Conservation (phyloP, 2,113 vertebrate genomes). For the Epinephelus moara region DNA sequence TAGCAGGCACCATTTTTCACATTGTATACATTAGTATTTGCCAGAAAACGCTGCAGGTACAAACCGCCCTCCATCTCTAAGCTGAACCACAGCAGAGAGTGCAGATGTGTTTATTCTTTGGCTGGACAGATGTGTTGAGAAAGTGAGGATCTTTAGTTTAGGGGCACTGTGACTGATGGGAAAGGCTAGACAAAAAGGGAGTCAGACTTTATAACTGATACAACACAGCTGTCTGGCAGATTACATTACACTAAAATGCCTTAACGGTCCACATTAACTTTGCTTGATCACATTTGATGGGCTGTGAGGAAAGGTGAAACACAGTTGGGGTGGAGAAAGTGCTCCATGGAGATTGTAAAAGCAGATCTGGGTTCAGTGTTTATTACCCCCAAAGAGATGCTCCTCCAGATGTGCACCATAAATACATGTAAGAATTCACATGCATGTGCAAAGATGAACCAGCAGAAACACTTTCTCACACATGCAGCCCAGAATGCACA, state of each 20-base stretch:
- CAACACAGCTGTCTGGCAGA: constrained; percentile 67
- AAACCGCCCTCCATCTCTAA: constrained; percentile 11
- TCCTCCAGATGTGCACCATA: constrained; percentile 58
- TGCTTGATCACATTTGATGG: constrained; percentile 39
- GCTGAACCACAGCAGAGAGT: constrained; percentile 7
- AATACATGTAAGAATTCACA: constrained; percentile 12
- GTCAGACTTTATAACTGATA: constrained; percentile 45
- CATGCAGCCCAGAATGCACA: neutral
- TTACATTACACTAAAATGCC: constrained; percentile 38
- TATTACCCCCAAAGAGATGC: constrained; percentile 17
- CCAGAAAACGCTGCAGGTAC: constrained; percentile 45
- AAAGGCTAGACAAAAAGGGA: constrained; percentile 8
- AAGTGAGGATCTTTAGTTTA: constrained; percentile 36
- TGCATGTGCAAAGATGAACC: neutral
- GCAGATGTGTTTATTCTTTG: constrained; percentile 67
- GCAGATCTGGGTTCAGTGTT: constrained; percentile 17
- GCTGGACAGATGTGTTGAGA: constrained; percentile 49
- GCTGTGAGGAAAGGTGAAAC: constrained; percentile 35
- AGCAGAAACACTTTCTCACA: constrained; percentile 20
- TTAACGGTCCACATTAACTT: constrained; percentile 28
- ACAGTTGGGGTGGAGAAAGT: constrained; percentile 5
- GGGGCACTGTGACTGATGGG: constrained; percentile 42
- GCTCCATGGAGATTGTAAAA: constrained; percentile 29
- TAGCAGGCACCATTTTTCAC: constrained; percentile 57
- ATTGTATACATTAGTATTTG: constrained; percentile 44